Conservation (phyloP, 2,888 invertebrate species). For the Caenorhabditis auriculariae region DNA sequence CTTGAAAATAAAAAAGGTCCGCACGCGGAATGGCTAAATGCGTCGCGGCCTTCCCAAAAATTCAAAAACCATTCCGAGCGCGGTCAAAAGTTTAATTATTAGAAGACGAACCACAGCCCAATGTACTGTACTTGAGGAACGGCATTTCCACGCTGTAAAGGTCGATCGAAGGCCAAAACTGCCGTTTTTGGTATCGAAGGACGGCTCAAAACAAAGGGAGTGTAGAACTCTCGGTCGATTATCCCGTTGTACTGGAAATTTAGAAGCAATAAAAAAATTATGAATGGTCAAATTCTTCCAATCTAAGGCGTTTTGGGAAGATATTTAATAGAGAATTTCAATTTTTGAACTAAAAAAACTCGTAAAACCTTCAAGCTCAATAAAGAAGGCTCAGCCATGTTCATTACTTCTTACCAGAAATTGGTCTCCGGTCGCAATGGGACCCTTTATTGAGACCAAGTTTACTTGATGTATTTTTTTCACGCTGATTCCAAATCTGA, state of each 20-base stretch:
- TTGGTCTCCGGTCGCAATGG: no score
- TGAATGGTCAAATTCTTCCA: background rate
- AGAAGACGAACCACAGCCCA: constrained; percentile 23
- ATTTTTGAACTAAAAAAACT: background rate
- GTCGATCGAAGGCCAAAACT: constrained; percentile 28
- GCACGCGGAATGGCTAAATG: no score
- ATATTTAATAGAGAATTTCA: background rate
- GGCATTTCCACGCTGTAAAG: constrained; percentile 25
- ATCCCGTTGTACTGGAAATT: constrained; percentile 41
- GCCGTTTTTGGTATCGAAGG: constrained; percentile 26
- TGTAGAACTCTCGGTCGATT: constrained; percentile 31
- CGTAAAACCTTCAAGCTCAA: background rate
- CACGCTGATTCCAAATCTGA: no score
- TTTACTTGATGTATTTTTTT: no score
- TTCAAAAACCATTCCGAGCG: no score
- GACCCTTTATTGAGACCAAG: no score
- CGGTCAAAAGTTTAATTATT: background rate
- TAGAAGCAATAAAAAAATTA: no score
- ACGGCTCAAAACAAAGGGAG: constrained; percentile 23
- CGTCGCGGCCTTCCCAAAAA: no score
- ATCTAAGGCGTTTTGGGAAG: background rate
- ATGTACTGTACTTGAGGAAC: constrained; percentile 29
- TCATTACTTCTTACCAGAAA: no score
- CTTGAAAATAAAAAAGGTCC: no score
- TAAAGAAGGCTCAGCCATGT: no score